Conservation (phyloP, 1,140 invertebrate species). For the Drosophila auraria region DNA sequence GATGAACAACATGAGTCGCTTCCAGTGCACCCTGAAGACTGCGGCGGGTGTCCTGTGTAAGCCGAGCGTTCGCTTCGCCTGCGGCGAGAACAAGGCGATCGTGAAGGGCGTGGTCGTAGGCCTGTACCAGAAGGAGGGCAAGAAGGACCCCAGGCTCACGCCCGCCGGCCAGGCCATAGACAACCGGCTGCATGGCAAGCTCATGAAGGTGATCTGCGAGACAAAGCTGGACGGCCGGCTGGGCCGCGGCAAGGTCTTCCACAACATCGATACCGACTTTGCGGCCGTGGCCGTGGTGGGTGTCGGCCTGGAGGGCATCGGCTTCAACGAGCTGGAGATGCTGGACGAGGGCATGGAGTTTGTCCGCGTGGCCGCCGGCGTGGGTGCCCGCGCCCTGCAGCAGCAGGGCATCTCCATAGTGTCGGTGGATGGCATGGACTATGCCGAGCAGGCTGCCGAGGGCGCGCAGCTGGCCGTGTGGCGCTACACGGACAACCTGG, state of each 20-base stretch:
- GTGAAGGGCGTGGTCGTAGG: conserved; percentile 78
- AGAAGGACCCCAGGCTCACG: conserved; percentile 71
- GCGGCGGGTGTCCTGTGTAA: conserved; percentile 8
- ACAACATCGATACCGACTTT: conserved; percentile 88
- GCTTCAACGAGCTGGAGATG: conserved; percentile 88
- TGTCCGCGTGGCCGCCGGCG: conserved; percentile 85
- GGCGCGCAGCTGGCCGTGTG: conserved; percentile 88
- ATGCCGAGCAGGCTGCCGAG: conserved; percentile 91
- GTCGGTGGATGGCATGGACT: conserved; percentile 89
- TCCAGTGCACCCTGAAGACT: conserved; percentile 6
- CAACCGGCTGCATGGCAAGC: conserved; percentile 63
- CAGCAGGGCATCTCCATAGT: conserved; percentile 86
- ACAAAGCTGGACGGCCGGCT: conserved; percentile 71
- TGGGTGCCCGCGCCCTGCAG: conserved; percentile 86
- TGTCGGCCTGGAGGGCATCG: conserved; percentile 88
- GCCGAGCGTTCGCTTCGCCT: conserved; percentile 16
- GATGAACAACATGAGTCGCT: conserved; percentile 22
- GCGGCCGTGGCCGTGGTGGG: conserved; percentile 89
- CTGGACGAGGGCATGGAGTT: conserved; percentile 89
- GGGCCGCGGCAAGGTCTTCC: conserved; percentile 87
- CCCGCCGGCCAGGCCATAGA: conserved; percentile 68
- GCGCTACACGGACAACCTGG: conserved; percentile 88
- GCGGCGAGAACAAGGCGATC: neutral
- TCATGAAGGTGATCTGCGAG: conserved; percentile 67
- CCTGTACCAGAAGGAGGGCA: conserved; percentile 73